Conservation (phyloP, 1,140 invertebrate species). For the Procambarus clarkii region DNA sequence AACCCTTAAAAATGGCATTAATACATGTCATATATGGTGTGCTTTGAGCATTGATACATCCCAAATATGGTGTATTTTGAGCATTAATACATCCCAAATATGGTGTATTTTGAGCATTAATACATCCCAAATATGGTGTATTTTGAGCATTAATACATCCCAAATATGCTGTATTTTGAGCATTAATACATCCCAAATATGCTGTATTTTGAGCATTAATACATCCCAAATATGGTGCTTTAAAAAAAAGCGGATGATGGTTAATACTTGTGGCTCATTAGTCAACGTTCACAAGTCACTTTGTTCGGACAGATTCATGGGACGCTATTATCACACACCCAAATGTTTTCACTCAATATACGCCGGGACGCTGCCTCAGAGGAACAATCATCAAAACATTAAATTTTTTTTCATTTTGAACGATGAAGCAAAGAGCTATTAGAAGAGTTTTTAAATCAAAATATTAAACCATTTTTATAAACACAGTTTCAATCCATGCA, state of each 20-base stretch:
- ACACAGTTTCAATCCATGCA: constrained; percentile 8
- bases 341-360: neutral
- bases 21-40: neutral
- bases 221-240: no score
- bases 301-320: neutral
- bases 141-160: no score
- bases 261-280: neutral
- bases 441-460: neutral
- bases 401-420: neutral
- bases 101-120: neutral
- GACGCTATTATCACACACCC: neutral
- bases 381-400: neutral
- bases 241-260: neutral
- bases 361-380: neutral
- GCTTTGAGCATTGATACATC: no score
- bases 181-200: no score
- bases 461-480: constrained; percentile 4
- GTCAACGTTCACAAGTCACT: neutral
- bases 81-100: neutral
- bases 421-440: neutral
- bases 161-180: no score
- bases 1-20: neutral
- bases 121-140: no score
- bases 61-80: neutral
- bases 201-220: neutral